Evolutionary conservation across 2,888 invertebrate species (phyloP).

Genomic region (Blastobasis lacticolella): DNA sequence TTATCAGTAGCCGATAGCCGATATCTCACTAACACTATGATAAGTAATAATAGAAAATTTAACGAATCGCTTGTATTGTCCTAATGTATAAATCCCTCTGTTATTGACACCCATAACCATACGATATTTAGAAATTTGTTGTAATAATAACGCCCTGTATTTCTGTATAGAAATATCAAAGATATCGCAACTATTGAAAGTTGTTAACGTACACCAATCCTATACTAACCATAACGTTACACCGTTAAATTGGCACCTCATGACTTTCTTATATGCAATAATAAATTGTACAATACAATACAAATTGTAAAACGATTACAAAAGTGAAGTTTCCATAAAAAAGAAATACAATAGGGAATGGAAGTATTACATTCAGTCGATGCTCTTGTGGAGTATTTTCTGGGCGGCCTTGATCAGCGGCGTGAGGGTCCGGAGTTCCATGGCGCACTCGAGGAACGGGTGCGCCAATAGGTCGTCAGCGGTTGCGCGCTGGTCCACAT

Average conservation of each 20-base stretch:
- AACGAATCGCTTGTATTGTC: slow-evolving; percentile 28
- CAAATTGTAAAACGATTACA: slow-evolving; percentile 44
- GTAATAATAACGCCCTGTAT: background rate
- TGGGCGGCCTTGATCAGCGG: slow-evolving; percentile 95
- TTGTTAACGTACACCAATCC: background rate
- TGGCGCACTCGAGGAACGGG: slow-evolving; percentile 85
- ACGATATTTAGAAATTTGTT: background rate
- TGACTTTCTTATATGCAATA: slow-evolving; percentile 25
- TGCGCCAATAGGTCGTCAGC: slow-evolving; percentile 86
- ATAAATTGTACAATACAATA: slow-evolving; percentile 9
- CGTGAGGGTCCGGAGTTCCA: slow-evolving; percentile 85
- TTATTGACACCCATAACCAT: background rate
- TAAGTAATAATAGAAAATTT: slow-evolving; percentile 38
- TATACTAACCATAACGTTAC: slow-evolving; percentile 11
- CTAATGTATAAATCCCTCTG: slow-evolving; percentile 19
- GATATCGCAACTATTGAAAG: no score
- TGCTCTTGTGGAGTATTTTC: slow-evolving; percentile 82
- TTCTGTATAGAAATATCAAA: background rate
- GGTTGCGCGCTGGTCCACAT: slow-evolving; percentile 84
- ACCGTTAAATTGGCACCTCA: slow-evolving; percentile 39
- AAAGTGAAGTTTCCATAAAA: slow-evolving; percentile 35
- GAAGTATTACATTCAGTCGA: slow-evolving; percentile 46
- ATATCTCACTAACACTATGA: slow-evolving; percentile 37
- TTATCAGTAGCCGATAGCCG: slow-evolving; percentile 48
- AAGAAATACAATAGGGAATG: slow-evolving; percentile 31